Percentiles rank a stretch among this genome's conserved stretches.
Evolutionary conservation across 2,888 invertebrate species (phyloP).

Genomic region (Heliconius charithonia): DNA sequence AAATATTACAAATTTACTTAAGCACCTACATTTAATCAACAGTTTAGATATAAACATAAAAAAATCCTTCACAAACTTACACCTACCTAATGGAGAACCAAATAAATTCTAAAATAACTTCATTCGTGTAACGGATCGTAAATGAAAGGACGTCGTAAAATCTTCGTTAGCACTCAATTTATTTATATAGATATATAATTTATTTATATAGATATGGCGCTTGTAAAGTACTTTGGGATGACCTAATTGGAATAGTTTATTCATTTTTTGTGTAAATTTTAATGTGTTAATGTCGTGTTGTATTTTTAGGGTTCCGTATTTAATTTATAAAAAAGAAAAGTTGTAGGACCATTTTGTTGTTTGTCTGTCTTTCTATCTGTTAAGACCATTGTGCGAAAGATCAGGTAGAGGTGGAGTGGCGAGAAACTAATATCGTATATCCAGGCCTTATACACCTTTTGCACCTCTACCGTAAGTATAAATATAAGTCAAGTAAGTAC

Average conservation of each 20-base stretch:
- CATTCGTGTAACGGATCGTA: constrained; percentile 38
- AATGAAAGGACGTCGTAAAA: constrained; percentile 60
- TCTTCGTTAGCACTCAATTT: constrained; percentile 70
- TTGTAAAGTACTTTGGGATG: constrained; percentile 39
- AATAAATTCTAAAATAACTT: constrained; percentile 42
- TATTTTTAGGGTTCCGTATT: not conserved
- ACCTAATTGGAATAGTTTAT: constrained; percentile 36
- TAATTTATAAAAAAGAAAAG: not conserved
- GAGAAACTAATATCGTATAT: too few species aligned
- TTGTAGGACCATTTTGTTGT: too few species aligned
- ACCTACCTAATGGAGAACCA: constrained; percentile 13
- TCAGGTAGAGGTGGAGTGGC: too few species aligned
- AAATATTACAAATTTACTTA: not conserved
- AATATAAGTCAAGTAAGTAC: too few species aligned
- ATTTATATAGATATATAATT: constrained; percentile 60
- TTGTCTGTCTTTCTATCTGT: too few species aligned
- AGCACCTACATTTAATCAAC: not conserved
- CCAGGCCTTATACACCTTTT: too few species aligned
- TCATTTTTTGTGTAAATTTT: constrained; percentile 26
- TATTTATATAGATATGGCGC: constrained; percentile 57
- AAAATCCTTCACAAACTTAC: not conserved
- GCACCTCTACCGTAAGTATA: too few species aligned
- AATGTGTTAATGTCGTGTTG: constrained; percentile 6
- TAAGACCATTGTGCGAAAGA: too few species aligned
- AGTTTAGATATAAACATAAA: constrained; percentile 9